Percentiles rank a stretch among this genome's conserved stretches.
These are phyloP conservation scores for Hippasteria phrygiana DNA, from an alignment of 53 echinoderm and acorn worm genomes.

Conservation along the genomic window DNA sequence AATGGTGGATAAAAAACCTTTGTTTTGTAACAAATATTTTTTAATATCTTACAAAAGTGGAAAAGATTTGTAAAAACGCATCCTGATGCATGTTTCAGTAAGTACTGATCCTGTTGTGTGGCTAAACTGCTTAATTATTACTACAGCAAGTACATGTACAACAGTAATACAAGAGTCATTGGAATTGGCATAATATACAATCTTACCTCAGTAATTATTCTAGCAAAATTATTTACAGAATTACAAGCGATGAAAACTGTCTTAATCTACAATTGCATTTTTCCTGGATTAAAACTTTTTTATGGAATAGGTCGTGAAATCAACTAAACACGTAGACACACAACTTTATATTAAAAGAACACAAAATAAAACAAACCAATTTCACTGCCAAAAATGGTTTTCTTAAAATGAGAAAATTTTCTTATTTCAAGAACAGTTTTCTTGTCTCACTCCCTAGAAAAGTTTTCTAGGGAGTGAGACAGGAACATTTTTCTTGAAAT, in stretches of 20 bases:
- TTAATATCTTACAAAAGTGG: slow-evolving; percentile 14
- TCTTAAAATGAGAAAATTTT: no score
- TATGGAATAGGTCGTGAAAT: slow-evolving; percentile 8
- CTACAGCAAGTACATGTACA: not conserved
- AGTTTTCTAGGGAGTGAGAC: no score
- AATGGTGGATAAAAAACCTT: not conserved
- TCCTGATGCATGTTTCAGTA: slow-evolving; percentile 19
- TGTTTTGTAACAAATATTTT: not conserved
- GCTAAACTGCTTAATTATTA: slow-evolving; percentile 11
- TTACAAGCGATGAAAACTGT: not conserved
- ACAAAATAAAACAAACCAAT: no score
- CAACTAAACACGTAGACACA: not conserved
- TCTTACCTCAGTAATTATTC: slow-evolving; percentile 8
- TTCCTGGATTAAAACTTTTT: slow-evolving; percentile 23
- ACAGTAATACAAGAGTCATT: slow-evolving; percentile 20
- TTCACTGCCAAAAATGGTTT: no score
- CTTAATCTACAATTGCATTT: slow-evolving; percentile 19
- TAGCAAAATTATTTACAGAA: slow-evolving; percentile 33
- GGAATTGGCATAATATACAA: slow-evolving; percentile 58
- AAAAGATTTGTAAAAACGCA: slow-evolving; percentile 48
- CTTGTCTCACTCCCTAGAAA: no score
- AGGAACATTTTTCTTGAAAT: no score
- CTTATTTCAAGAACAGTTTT: no score
- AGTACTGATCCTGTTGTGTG: slow-evolving; percentile 33
- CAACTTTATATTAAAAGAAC: not conserved